A percentile compares a stretch with the other conserved stretches of the same genome.
Evolutionary conservation across 2,888 invertebrate genomes (phyloP).

Genomic region (Nymphalis c-album): DNA sequence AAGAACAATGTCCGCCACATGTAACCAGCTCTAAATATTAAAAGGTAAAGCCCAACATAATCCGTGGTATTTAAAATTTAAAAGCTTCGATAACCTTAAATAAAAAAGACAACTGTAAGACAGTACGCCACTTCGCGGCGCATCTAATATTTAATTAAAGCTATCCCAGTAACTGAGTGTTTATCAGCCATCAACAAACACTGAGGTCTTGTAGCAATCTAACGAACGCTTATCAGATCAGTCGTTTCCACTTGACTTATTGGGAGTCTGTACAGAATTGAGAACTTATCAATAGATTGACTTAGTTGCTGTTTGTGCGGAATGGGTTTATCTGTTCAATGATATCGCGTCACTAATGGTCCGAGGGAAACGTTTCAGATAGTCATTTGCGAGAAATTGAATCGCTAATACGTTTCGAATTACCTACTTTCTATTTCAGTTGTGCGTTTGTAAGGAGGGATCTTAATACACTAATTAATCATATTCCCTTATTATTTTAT

Average conservation of each 20-base stretch:
- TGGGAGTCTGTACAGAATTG: conserved; percentile 1
- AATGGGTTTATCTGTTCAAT: conserved; percentile 13
- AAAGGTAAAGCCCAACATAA: too few species aligned
- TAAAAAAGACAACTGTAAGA: neutral
- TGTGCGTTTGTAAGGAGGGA: neutral
- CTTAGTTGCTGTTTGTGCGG: conserved; percentile 13
- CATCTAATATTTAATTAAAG: conserved; percentile 15
- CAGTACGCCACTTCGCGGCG: conserved; percentile 1
- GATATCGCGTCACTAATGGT: conserved; percentile 17
- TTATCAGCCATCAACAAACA: conserved; percentile 11
- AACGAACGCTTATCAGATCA: conserved; percentile 20
- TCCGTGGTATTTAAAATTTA: too few species aligned
- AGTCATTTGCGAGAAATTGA: neutral
- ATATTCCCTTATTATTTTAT: too few species aligned
- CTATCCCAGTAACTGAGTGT: neutral
- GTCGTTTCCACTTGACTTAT: conserved; percentile 3
- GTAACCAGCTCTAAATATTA: too few species aligned
- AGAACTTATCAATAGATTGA: conserved; percentile 23
- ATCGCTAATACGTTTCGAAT: neutral
- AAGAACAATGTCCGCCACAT: too few species aligned
- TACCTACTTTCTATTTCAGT: conserved; percentile 6
- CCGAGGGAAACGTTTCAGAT: conserved; percentile 1
- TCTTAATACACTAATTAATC: neutral
- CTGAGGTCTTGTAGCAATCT: conserved; percentile 20
- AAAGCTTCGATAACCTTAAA: too few species aligned